A percentile compares a stretch with the other conserved stretches of the same genome.
Conservation (phyloP, 1,140 invertebrate species). For the Centruroides sculpturatus region DNA sequence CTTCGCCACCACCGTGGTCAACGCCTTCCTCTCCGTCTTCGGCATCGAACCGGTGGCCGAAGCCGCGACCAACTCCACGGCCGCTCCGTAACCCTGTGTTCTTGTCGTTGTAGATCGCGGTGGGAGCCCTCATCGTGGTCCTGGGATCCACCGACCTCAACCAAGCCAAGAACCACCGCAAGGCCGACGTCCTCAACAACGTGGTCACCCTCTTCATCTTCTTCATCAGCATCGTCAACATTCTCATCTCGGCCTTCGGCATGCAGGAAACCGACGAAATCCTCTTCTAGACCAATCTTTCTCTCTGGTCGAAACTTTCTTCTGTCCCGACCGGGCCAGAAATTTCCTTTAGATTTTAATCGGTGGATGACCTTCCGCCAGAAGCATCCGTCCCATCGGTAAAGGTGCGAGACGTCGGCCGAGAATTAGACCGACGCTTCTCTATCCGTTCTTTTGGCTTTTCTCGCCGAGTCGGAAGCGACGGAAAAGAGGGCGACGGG, state of each 20-base stretch:
- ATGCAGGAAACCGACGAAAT: slow-evolving; percentile 16
- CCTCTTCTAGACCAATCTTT: not conserved
- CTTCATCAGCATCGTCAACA: slow-evolving; percentile 21
- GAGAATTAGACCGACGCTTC: too few species aligned
- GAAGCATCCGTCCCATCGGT: too few species aligned
- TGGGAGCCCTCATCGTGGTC: slow-evolving; percentile 13
- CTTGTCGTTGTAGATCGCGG: slow-evolving; percentile 9
- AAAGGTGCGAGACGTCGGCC: too few species aligned
- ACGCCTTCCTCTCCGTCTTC: slow-evolving; percentile 15
- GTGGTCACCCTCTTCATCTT: slow-evolving; percentile 18
- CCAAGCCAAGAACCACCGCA: slow-evolving; percentile 14
- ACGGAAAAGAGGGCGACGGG: too few species aligned
- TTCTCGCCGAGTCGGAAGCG: too few species aligned
- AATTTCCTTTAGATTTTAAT: too few species aligned
- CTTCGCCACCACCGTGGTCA: slow-evolving; percentile 8
- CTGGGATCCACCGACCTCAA: slow-evolving; percentile 15
- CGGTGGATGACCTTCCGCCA: too few species aligned
- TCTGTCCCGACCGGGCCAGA: too few species aligned
- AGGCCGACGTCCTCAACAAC: slow-evolving; percentile 19
- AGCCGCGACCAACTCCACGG: not conserved
- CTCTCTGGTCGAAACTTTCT: too few species aligned
- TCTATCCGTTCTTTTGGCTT: too few species aligned
- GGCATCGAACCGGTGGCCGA: slow-evolving; percentile 4
- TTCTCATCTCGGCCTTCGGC: slow-evolving; percentile 19
- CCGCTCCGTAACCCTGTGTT: not conserved